Conservation (phyloP, 1,140 invertebrate species). For the Leptoteleia sp. region DNA sequence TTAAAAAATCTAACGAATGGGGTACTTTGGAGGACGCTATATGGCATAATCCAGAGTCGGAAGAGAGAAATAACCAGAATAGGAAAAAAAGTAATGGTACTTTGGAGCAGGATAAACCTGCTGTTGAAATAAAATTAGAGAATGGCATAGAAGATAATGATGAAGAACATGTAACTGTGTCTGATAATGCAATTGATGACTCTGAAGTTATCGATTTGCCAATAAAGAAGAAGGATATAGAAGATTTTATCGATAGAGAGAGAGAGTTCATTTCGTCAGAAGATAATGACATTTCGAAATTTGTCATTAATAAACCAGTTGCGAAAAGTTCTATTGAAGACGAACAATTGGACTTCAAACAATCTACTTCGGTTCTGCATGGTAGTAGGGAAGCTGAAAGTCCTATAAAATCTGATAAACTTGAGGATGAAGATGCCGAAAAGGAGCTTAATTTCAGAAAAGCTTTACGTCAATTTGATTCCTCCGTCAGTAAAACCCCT, state of each 20-base stretch:
- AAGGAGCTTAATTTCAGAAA: constrained; percentile 66
- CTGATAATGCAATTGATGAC: constrained; percentile 59
- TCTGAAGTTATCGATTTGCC: constrained; percentile 75
- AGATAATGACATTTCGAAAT: constrained; percentile 74
- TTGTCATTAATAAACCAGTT: constrained; percentile 74
- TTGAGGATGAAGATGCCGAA: constrained; percentile 22
- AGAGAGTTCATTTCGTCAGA: constrained; percentile 73
- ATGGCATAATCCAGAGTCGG: constrained; percentile 74
- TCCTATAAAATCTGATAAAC: constrained; percentile 6
- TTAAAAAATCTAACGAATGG: constrained; percentile 88
- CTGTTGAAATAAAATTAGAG: constrained; percentile 73
- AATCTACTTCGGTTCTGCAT: constrained; percentile 48
- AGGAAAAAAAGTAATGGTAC: constrained; percentile 71
- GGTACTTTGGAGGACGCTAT: constrained; percentile 89
- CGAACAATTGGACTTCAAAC: constrained; percentile 72
- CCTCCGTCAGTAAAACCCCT: constrained; percentile 36
- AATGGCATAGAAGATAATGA: constrained; percentile 41
- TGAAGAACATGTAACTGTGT: constrained; percentile 46
- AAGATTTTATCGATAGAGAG: constrained; percentile 73
- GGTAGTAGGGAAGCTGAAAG: constrained; percentile 40
- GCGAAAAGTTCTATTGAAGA: constrained; percentile 73
- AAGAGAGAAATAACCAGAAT: no score
- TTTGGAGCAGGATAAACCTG: constrained; percentile 73
- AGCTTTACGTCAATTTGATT: constrained; percentile 71
- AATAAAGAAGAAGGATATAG: constrained; percentile 71